Evolutionary conservation across 2,888 invertebrate genomes (phyloP).

Genomic region (Lithophane leautieri): DNA sequence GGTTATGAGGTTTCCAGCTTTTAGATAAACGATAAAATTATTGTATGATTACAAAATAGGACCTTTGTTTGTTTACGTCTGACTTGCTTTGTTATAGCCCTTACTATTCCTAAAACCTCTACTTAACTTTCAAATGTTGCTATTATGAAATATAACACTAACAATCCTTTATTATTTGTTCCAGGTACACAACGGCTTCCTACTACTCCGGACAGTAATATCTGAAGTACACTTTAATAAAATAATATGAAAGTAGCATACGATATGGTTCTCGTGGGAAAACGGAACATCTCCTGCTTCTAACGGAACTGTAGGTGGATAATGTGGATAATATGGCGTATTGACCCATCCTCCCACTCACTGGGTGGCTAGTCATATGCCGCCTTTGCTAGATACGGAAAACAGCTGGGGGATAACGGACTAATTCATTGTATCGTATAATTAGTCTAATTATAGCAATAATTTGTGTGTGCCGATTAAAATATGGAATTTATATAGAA

Average conservation of each 20-base stretch:
- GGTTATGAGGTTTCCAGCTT: neutral
- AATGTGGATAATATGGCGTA: neutral
- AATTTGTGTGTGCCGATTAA: neutral
- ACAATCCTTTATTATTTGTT: conserved; percentile 44
- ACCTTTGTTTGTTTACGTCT: neutral
- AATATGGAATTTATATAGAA: neutral
- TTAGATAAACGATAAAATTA: neutral
- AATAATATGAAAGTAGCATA: conserved; percentile 41
- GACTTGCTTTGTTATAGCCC: neutral
- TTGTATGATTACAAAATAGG: neutral
- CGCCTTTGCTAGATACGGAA: neutral
- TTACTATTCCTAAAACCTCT: neutral
- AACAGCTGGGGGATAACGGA: neutral
- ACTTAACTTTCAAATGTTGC: neutral
- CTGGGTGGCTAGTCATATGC: neutral
- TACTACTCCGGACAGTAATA: conserved; percentile 21
- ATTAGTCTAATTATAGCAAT: neutral
- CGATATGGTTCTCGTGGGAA: conserved; percentile 37
- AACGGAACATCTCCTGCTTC: conserved; percentile 12
- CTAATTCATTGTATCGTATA: neutral
- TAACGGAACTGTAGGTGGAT: conserved; percentile 14
- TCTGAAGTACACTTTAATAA: conserved; percentile 37
- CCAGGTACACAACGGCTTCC: conserved; percentile 47
- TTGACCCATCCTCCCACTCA: conserved; percentile 6
- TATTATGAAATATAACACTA: conserved; percentile 15